phyloP scores from a whole-genome alignment of 2,113 vertebrate species.

The Phrynosoma blainvillii region DNA sequence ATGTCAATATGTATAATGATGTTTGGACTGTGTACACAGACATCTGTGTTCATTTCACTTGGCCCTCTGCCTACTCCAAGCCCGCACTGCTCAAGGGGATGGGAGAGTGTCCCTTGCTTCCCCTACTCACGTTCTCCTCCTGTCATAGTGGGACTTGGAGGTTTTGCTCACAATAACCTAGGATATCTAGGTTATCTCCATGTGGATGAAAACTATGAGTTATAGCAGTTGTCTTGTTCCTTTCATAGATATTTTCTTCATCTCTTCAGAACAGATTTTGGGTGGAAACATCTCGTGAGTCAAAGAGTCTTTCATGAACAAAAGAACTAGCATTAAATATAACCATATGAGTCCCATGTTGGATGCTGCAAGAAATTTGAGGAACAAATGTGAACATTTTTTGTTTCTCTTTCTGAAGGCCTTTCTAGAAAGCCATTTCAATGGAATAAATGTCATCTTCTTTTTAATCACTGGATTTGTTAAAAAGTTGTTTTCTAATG shows the following conservation, averaged over 20 bases:
- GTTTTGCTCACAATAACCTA: not conserved
- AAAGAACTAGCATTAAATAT: not conserved
- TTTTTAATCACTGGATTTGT: not conserved
- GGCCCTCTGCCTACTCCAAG: not conserved
- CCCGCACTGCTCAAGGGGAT: not conserved
- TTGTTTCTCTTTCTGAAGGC: not conserved
- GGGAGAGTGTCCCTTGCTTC: not conserved
- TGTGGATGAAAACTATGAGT: not conserved
- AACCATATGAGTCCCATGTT: not conserved
- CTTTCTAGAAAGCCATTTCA: not conserved
- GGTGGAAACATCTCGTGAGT: not conserved
- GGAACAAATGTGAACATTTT: not conserved
- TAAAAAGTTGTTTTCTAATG: fast-evolving
- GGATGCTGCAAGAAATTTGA: not conserved
- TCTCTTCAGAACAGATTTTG: not conserved
- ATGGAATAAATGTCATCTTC: no score
- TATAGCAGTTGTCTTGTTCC: not conserved
- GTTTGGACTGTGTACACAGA: no score
- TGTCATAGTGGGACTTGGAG: not conserved
- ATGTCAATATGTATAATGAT: no score
- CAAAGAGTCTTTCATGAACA: not conserved
- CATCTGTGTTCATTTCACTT: no score
- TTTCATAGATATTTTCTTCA: not conserved
- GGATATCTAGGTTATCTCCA: not conserved
- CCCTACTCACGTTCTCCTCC: not conserved